A percentile compares a stretch with the other conserved stretches of the same genome.
phyloP scores from a whole-genome alignment of 2,888 invertebrate genomes.

The Apamea anceps region DNA sequence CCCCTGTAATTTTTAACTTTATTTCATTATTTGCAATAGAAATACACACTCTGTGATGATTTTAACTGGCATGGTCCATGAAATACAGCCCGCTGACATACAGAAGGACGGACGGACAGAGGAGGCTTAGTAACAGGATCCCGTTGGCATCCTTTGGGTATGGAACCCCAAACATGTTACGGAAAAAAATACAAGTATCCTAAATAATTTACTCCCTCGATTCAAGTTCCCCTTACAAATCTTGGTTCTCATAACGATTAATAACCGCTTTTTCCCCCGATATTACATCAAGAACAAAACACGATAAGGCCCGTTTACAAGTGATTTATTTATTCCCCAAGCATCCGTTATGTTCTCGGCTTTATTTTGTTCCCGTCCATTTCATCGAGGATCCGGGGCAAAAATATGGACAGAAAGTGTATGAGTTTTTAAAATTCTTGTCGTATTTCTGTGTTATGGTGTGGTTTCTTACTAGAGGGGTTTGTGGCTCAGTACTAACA shows the following conservation, averaged over 20 bases:
- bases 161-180: background rate
- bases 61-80: too few relatives aligned
- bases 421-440: background rate
- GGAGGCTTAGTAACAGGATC: too few relatives aligned
- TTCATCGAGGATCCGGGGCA: slow-evolving; percentile 15
- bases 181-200: background rate
- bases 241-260: slow-evolving; percentile 33
- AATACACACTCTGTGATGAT: too few relatives aligned
- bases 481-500: too few relatives aligned
- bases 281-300: slow-evolving; percentile 54
- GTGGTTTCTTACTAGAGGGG: background rate
- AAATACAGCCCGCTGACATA: too few relatives aligned
- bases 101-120: too few relatives aligned
- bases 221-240: slow-evolving; percentile 14
- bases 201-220: slow-evolving; percentile 2
- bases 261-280: slow-evolving; percentile 48
- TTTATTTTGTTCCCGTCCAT: slow-evolving; percentile 33
- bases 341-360: slow-evolving; percentile 36
- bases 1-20: too few relatives aligned
- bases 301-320: slow-evolving; percentile 52
- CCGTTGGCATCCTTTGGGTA: too few relatives aligned
- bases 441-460: background rate
- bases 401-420: slow-evolving; percentile 9
- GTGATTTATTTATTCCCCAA: slow-evolving; percentile 70
- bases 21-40: too few relatives aligned